These are phyloP conservation scores for Oligia strigilis DNA, from an alignment of 2,888 invertebrate species.

Conservation along the genomic window DNA sequence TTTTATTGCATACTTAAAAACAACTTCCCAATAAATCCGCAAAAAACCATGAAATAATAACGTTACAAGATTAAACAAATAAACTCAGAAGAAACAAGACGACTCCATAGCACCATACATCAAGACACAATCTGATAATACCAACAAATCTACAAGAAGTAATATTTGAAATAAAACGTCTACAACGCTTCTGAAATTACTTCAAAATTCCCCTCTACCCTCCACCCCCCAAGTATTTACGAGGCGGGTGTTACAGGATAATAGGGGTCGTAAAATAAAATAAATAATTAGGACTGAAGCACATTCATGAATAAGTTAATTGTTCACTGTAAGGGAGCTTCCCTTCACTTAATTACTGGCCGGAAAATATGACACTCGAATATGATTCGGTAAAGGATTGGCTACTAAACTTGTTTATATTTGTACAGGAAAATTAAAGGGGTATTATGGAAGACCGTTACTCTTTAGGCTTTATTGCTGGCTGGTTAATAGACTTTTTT, in stretches of 20 bases:
- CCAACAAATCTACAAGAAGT: slow-evolving; percentile 65
- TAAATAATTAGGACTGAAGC: slow-evolving; percentile 87
- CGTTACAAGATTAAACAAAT: slow-evolving; percentile 55
- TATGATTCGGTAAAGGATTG: slow-evolving; percentile 68
- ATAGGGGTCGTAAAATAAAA: slow-evolving; percentile 89
- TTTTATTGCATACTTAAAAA: slow-evolving; percentile 27
- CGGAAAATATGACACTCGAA: slow-evolving; percentile 78
- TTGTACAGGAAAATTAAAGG: slow-evolving; percentile 30
- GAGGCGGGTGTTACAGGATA: slow-evolving; percentile 84
- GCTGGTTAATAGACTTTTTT: slow-evolving; percentile 7
- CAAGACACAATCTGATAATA: slow-evolving; percentile 45
- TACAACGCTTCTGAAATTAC: slow-evolving; percentile 70
- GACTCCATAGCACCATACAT: slow-evolving; percentile 38
- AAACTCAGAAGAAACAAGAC: slow-evolving; percentile 36
- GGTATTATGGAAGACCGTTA: slow-evolving; percentile 7
- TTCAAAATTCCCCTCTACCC: slow-evolving; percentile 76
- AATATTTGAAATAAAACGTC: slow-evolving; percentile 69
- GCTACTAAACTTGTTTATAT: slow-evolving; percentile 61
- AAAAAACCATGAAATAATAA: slow-evolving; percentile 33
- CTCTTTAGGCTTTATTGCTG: slow-evolving; percentile 21
- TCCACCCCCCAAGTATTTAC: slow-evolving; percentile 84
- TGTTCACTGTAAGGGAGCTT: slow-evolving; percentile 78
- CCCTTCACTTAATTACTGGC: slow-evolving; percentile 79
- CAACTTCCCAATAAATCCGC: slow-evolving; percentile 33
- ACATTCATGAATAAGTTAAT: slow-evolving; percentile 89